Evolutionary conservation across 1,140 invertebrate species (phyloP), one percentile per base, ranked within the genome.

Genomic region (Bombus terrestris): DNA sequence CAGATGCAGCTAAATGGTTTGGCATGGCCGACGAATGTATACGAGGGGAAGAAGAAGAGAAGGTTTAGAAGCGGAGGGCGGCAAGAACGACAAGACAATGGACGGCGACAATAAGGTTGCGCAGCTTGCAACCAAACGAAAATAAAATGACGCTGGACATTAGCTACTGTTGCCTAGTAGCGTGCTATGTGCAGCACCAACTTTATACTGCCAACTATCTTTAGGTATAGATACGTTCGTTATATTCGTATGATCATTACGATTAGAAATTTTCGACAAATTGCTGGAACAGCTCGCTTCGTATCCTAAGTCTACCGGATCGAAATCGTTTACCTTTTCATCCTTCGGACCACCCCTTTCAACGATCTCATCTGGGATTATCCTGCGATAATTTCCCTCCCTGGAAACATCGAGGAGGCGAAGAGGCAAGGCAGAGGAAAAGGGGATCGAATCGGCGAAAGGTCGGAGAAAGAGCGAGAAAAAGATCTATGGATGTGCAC

Each of bases 21-120:
- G 57, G 82, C 41, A 85, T 81, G 80, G 79, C 47, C 79, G 72
- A 43, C 43, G 64, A 37, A 59, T 85, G 59, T 35, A 73, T 69
- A 53, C 75, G 73, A 72, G 59, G 47, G 85, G 77, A 69, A 83
- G 64, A 86, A 47, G 71, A 74, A 68, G 66, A 76, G 71, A 82
- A 62, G 57, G 41, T 59, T 66, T 72, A 82, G 79, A 83, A 80
- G 59, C 66, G 79, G 59, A 76, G 71, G 87, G 73, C 57, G 76
- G 75, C 64, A 71, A 75, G 83, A 92, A 87, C 59, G 93, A 94
- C 92, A 94, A 93, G 92, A 93, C 92, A 93, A 94, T 93, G 90
- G 89, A 89, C 88, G 89, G 85, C 88, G 92, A 93, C 92, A 93
- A 93, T 93, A 92, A 92, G 89, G 62, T 88, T 81, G 88, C 73